Evolutionary conservation across 1,140 invertebrate species (phyloP), one percentile per base, ranked within the genome.

Genomic region (Diorhabda carinulata): DNA sequence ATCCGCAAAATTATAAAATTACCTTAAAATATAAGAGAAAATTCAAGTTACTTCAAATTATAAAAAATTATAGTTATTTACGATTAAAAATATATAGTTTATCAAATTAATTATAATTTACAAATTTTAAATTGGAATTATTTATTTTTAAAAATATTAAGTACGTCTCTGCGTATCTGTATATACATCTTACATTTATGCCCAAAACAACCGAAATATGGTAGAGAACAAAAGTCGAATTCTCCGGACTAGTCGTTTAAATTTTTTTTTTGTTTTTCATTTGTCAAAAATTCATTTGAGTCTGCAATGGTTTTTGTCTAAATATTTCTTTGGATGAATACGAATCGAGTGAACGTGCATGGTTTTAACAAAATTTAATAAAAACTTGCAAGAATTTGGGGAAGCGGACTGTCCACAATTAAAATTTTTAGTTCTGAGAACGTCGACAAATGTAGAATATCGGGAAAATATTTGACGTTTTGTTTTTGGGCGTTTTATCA

Each of bases 301-400:
- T 76, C 74, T 77, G 74, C 69, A 58, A 42, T 66, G 62, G 72
- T 73, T 77, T 77, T 77, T 76, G 72, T 70, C 63, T 68, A 76
- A 77, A 76, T 76, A 74, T 76, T 77, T 76, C 73, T 74, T 67
- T 70, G 75, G 75, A 73, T 73, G 74, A 72, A 74, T 73, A 72
- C 70, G 66, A 69, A 67, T 59, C 57, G 64, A 64, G 60, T 60
- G 70, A 66, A 75, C 74, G 74, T 76, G 74, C 68, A 66, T 62
- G 67, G 74, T 72, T 76, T 76, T 72, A 71, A 70, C 63, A 74
- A 73, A 76, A 74, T 76, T 75, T 75, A 70, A 72, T 71, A 75
- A 75, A 75, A 75, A 75, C 71, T 75, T 70, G 71, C 70, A 72
- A 72, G 73, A 75, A 75, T 75, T 68, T 71, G 69, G 64, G 47